phyloP scores from a whole-genome alignment of 2,113 vertebrate species.

The Todiramphus chloris region DNA sequence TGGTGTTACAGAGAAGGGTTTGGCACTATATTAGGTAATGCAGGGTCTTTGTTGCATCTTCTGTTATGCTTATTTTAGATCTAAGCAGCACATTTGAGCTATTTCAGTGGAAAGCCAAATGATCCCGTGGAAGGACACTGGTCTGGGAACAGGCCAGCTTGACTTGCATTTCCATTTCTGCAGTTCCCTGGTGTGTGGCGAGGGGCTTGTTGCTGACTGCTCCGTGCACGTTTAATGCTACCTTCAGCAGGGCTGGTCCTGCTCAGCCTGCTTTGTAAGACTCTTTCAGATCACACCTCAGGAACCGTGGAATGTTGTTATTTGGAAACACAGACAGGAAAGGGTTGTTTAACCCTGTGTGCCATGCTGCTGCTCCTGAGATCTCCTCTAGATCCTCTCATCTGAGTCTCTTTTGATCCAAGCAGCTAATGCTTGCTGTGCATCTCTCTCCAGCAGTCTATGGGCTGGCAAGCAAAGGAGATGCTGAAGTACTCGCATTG shows the following conservation, averaged over 20 bases:
- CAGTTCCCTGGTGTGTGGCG: background rate
- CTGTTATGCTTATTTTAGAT: constrained; percentile 27
- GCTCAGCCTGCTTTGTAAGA: background rate
- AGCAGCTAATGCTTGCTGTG: background rate
- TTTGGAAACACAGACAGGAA: background rate
- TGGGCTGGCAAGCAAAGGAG: constrained; percentile 23
- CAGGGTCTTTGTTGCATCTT: background rate
- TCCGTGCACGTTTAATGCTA: background rate
- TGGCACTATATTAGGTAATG: background rate
- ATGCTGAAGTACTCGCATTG: constrained; percentile 32
- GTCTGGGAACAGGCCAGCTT: background rate
- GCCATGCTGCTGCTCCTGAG: background rate
- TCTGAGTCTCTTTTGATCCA: background rate
- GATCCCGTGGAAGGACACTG: constrained; percentile 25
- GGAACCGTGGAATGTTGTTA: background rate
- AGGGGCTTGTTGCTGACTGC: background rate
- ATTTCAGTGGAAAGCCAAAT: constrained; percentile 31
- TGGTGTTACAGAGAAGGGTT: background rate
- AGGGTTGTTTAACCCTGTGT: background rate
- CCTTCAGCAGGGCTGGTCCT: background rate
- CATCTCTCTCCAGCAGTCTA: background rate
- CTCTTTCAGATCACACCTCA: background rate
- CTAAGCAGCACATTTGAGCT: constrained; percentile 2
- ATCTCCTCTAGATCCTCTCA: background rate
- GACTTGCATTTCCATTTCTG: background rate